A percentile compares a stretch with the other conserved stretches of the same genome.
Conservation (phyloP, 37 sponge, comb jelly and placozoan genomes). For the Halichondria panicea region DNA sequence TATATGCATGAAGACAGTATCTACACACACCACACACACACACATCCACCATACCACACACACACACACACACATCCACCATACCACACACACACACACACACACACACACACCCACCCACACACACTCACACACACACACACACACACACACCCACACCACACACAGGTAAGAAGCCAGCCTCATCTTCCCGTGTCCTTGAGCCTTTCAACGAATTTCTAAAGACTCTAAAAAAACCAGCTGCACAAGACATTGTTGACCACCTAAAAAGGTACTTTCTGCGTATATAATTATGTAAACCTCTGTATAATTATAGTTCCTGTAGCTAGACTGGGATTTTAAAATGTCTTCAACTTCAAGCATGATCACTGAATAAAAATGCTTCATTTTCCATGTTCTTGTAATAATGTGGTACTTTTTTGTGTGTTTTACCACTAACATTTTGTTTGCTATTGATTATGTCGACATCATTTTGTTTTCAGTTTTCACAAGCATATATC, state of each 20-base stretch:
- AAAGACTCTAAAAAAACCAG: constrained; percentile 72
- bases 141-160: not conserved
- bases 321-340: no score
- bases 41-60: no score
- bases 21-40: no score
- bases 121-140: not conserved
- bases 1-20: no score
- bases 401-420: no score
- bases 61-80: no score
- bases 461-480: not conserved
- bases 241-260: constrained; percentile 58
- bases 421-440: no score
- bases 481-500: constrained; percentile 54
- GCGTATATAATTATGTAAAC: not conserved
- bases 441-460: not conserved
- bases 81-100: no score
- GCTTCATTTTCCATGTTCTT: no score
- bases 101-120: no score
- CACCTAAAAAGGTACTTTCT: constrained; percentile 60
- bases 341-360: no score
- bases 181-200: not conserved
- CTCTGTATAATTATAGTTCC: not conserved
- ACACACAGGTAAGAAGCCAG: constrained; percentile 4
- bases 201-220: constrained; percentile 73
- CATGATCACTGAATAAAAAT: no score